phyloP scores from a whole-genome alignment of 2,113 vertebrate species.

The Calyptomena viridis region DNA sequence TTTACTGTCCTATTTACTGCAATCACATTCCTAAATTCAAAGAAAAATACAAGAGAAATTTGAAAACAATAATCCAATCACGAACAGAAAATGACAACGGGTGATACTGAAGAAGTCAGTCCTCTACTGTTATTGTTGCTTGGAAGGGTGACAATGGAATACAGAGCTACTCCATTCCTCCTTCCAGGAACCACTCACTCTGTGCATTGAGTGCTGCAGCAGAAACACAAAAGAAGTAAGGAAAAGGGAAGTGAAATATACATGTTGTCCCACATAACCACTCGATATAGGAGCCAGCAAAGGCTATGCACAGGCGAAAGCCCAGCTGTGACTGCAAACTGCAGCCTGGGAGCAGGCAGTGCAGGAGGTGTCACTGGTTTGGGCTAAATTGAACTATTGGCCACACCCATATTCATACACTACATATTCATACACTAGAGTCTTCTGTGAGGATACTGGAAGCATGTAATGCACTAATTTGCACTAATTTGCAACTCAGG shows the following conservation, averaged over 20 bases:
- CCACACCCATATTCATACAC: background rate
- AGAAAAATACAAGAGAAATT: background rate
- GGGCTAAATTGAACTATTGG: background rate
- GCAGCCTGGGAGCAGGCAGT: background rate
- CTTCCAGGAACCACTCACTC: background rate
- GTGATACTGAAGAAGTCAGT: background rate
- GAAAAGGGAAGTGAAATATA: background rate
- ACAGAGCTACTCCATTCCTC: background rate
- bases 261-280: background rate
- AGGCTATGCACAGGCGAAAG: background rate
- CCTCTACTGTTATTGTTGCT: fast-evolving
- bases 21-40: background rate
- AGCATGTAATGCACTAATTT: background rate
- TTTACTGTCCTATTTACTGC: background rate
- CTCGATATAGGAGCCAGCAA: background rate
- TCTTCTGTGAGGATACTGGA: background rate
- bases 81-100: background rate
- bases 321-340: background rate
- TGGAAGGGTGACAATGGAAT: background rate
- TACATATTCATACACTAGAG: background rate
- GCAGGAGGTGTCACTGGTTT: fast-evolving
- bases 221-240: background rate
- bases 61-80: background rate
- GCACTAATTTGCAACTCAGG: background rate
- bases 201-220: background rate